These are phyloP conservation scores for Odontesthes bonariensis DNA, from an alignment of 2,113 vertebrate species.

Conservation along the genomic window DNA sequence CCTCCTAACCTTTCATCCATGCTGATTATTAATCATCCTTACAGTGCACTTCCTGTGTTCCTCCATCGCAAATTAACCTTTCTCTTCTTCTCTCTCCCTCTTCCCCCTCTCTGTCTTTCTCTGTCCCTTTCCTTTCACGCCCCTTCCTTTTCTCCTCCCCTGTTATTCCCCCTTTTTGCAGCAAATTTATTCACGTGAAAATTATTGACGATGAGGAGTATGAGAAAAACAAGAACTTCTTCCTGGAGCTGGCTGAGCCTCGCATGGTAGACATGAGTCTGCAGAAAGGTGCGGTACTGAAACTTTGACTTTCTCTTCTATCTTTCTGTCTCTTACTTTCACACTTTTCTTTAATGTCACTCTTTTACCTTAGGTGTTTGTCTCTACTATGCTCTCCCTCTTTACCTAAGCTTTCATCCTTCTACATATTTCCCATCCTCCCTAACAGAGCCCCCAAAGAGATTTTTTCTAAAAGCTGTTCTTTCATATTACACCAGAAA, in stretches of 20 bases:
- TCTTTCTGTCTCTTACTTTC: conserved; percentile 14
- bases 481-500: conserved; percentile 8
- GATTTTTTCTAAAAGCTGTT: neutral
- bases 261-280: conserved; percentile 87
- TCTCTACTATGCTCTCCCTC: conserved; percentile 34
- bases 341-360: conserved; percentile 7
- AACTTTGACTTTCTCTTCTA: conserved; percentile 25
- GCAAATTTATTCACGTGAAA: conserved; percentile 99
- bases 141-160: conserved; percentile 41
- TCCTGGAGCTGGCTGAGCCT: conserved; percentile 98
- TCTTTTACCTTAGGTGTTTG: conserved; percentile 9
- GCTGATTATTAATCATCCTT: conserved; percentile 75
- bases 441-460: neutral
- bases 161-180: conserved; percentile 87
- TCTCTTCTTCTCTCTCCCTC: conserved; percentile 58
- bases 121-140: conserved; percentile 31
- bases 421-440: neutral
- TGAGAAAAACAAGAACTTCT: conserved; percentile 99
- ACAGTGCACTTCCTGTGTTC: conserved; percentile 66
- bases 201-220: conserved; percentile 99
- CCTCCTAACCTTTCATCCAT: conserved; percentile 67
- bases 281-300: conserved; percentile 83
- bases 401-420: conserved; percentile 19
- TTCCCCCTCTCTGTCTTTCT: conserved; percentile 15
- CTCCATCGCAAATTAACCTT: conserved; percentile 76